Percentiles rank a stretch among this genome's conserved stretches.
phyloP scores from a whole-genome alignment of 35 echinoderm and acorn worm species.

The Holothuria glaberrima region DNA sequence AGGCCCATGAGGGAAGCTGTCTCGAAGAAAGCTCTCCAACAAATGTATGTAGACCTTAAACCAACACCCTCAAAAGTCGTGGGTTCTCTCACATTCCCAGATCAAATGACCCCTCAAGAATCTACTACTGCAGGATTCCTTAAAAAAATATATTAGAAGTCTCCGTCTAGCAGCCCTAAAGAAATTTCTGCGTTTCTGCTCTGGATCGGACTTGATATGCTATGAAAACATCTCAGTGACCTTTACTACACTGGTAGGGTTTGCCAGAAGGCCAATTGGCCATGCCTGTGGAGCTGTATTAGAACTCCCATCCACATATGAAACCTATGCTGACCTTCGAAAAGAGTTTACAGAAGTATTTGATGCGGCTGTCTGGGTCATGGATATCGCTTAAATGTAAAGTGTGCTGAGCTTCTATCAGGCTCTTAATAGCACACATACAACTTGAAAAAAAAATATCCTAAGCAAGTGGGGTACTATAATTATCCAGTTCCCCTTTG shows the following conservation, averaged over 20 bases:
- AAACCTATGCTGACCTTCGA: too few species aligned
- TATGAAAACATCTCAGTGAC: not conserved
- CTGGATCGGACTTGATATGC: not conserved
- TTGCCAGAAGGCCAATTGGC: not conserved
- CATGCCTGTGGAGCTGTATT: not conserved
- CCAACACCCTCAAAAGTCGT: not conserved
- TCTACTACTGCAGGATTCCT: not conserved
- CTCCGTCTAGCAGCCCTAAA: not conserved
- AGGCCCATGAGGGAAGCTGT: not conserved
- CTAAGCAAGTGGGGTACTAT: too few species aligned
- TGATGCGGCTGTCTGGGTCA: too few species aligned
- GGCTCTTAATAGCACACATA: not conserved
- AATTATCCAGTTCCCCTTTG: too few species aligned
- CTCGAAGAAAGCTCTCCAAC: not conserved
- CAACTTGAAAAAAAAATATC: too few species aligned
- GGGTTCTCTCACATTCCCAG: not conserved
- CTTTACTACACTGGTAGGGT: not conserved
- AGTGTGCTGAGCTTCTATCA: too few species aligned
- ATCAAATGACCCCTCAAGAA: not conserved
- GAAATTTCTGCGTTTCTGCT: not conserved
- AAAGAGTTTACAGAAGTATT: too few species aligned
- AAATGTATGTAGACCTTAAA: not conserved
- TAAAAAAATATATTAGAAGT: not conserved
- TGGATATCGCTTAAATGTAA: too few species aligned
- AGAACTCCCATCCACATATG: too few species aligned